Conservation (phyloP, 2,113 vertebrate species). For the Leptobrachium ailaonicum region DNA sequence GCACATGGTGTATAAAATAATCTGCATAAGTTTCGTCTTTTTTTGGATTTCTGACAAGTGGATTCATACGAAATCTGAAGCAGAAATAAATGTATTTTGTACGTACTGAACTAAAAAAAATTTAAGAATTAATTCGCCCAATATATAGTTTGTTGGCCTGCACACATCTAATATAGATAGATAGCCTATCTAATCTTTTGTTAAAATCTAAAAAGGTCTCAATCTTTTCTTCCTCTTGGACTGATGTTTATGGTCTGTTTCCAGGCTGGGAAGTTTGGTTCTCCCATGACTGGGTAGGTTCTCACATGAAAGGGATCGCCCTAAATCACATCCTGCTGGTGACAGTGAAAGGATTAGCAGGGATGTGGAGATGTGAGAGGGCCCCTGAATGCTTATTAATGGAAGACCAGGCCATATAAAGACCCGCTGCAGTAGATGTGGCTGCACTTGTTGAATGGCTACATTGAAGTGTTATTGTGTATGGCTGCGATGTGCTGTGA, state of each 20-base stretch:
- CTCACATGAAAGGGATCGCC: slow-evolving; percentile 24
- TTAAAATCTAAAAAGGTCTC: too few species aligned
- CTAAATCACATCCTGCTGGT: slow-evolving; percentile 47
- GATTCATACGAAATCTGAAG: too few species aligned
- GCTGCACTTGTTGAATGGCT: slow-evolving; percentile 49
- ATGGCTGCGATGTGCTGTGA: slow-evolving; percentile 6
- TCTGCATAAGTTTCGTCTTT: too few species aligned
- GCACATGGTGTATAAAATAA: too few species aligned
- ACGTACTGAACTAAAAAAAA: too few species aligned
- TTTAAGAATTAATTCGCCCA: too few species aligned
- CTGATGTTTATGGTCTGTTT: not conserved
- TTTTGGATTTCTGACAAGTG: too few species aligned
- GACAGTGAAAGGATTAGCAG: slow-evolving; percentile 24
- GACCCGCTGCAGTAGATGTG: slow-evolving; percentile 33
- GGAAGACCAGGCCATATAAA: slow-evolving; percentile 27
- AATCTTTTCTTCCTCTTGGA: not conserved
- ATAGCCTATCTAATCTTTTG: too few species aligned
- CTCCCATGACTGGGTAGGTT: slow-evolving; percentile 12
- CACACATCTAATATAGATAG: too few species aligned
- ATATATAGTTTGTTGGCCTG: too few species aligned
- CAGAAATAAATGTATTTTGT: too few species aligned
- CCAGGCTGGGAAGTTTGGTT: not conserved
- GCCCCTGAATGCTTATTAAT: slow-evolving; percentile 26
- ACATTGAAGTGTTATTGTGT: slow-evolving; percentile 44
- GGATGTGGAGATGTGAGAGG: slow-evolving; percentile 36